Evolutionary conservation across 2,113 vertebrate genomes (phyloP).

Genomic region (Perca flavescens): DNA sequence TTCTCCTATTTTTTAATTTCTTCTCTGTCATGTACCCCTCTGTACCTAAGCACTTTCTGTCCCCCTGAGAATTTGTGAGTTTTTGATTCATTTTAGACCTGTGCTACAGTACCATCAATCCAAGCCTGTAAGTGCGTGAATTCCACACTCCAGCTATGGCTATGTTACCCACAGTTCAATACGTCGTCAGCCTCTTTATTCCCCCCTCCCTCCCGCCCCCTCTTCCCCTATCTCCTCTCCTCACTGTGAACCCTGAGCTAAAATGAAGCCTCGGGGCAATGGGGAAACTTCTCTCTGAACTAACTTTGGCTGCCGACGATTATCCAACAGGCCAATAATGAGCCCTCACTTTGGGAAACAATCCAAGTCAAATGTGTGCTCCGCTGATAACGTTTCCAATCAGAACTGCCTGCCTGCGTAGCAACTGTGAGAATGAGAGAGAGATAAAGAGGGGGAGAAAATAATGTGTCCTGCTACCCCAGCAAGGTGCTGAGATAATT

Average conservation of each 20-base stretch:
- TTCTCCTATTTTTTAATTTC: background rate
- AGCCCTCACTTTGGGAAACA: conserved; percentile 73
- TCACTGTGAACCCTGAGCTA: conserved; percentile 26
- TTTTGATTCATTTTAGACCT: conserved; percentile 12
- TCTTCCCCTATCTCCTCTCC: background rate
- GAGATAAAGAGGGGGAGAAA: conserved; percentile 51
- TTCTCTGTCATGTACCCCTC: background rate
- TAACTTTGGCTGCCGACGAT: conserved; percentile 56
- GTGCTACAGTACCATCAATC: conserved; percentile 16
- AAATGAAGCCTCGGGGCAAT: conserved; percentile 32
- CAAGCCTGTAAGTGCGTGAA: background rate
- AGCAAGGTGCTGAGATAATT: conserved; percentile 54
- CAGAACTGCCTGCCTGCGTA: conserved; percentile 41
- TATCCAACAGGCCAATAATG: conserved; percentile 67
- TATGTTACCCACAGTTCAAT: conserved; percentile 21
- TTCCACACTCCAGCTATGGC: conserved; percentile 18
- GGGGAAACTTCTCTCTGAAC: conserved; percentile 46
- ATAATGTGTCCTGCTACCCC: conserved; percentile 41
- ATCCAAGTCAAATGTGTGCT: conserved; percentile 79
- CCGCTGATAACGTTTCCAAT: conserved; percentile 74
- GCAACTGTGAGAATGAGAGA: conserved; percentile 43
- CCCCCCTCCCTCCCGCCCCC: background rate
- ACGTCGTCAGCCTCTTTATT: conserved; percentile 28
- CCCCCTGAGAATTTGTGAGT: background rate
- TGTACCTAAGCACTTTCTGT: background rate